Percentiles rank a stretch among this genome's conserved stretches.
Conservation (phyloP, 2,113 vertebrate genomes). For the Hippocampus zosterae region DNA sequence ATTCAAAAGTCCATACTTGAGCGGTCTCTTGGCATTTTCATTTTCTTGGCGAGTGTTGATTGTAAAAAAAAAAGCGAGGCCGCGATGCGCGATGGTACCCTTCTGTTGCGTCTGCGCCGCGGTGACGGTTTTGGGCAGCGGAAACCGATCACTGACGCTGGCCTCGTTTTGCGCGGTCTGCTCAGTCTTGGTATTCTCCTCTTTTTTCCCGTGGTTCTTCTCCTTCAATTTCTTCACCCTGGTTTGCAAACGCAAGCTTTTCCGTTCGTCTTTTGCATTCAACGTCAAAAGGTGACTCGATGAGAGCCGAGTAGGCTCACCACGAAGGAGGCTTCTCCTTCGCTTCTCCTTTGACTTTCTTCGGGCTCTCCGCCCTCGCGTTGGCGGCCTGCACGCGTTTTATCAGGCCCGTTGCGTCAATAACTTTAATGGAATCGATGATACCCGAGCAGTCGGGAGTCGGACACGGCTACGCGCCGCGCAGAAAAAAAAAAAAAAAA, state of each 20-base stretch:
- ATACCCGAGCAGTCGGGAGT: conserved; percentile 87
- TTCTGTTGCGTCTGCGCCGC: conserved; percentile 27
- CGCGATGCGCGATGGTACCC: conserved; percentile 31
- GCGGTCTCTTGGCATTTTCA: no score
- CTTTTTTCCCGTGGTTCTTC: conserved; percentile 72
- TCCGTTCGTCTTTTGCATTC: neutral
- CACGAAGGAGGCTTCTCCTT: conserved; percentile 82
- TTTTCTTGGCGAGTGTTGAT: no score
- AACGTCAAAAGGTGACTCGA: neutral
- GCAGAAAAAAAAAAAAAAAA: conserved; percentile 74
- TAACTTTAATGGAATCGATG: conserved; percentile 85
- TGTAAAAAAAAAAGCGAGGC: no score
- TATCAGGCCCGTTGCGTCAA: conserved; percentile 76
- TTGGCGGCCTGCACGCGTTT: conserved; percentile 78
- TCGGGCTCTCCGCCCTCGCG: conserved; percentile 65
- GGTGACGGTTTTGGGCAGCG: conserved; percentile 13
- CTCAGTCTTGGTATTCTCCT: conserved; percentile 65
- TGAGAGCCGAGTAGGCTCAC: conserved; percentile 66
- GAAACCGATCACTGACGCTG: conserved; percentile 24
- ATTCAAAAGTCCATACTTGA: no score
- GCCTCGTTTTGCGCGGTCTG: conserved; percentile 48
- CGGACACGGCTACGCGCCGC: conserved; percentile 74
- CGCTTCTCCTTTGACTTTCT: conserved; percentile 67
- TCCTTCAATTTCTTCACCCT: conserved; percentile 83
- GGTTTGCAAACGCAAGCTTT: conserved; percentile 4